Percentiles rank a stretch among this genome's conserved stretches.
Conservation (phyloP, 2,888 invertebrate genomes). For the Heteromurus nitidus region DNA sequence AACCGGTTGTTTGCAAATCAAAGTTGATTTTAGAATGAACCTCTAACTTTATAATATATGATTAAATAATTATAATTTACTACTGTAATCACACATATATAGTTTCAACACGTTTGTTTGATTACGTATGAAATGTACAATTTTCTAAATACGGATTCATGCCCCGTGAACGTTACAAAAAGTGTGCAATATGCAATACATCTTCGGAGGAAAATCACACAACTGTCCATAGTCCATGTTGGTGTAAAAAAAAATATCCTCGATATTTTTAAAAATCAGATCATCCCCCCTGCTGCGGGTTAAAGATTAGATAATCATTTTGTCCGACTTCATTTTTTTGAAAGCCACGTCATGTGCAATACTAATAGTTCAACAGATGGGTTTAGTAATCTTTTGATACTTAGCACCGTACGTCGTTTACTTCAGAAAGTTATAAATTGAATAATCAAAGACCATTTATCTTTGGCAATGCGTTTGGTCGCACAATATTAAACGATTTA, state of each 20-base stretch:
- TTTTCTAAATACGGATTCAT: conserved; percentile 13
- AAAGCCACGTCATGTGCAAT: too few relatives aligned
- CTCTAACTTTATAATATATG: too few relatives aligned
- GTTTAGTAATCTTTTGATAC: too few relatives aligned
- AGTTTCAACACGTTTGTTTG: too few relatives aligned
- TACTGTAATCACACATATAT: too few relatives aligned
- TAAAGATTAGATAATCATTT: conserved; percentile 1
- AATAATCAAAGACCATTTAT: conserved; percentile 45
- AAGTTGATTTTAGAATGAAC: too few relatives aligned
- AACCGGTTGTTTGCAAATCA: background rate
- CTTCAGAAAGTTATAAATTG: conserved; percentile 54
- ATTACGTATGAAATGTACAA: background rate
- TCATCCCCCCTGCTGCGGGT: conserved; percentile 9
- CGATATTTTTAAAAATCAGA: background rate
- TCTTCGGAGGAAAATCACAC: background rate
- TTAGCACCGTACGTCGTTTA: too few relatives aligned
- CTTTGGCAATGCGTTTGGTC: conserved; percentile 35
- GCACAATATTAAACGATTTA: conserved; percentile 47
- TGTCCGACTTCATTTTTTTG: background rate
- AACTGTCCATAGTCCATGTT: background rate
- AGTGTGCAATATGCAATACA: background rate
- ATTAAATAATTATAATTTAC: too few relatives aligned
- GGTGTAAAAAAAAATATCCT: background rate
- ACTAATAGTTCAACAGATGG: too few relatives aligned
- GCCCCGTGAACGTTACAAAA: background rate